A percentile compares a stretch with the other conserved stretches of the same genome.
These are phyloP conservation scores for Zaprionus kolodkinae DNA, from an alignment of 1,140 invertebrate genomes.

Conservation along the genomic window DNA sequence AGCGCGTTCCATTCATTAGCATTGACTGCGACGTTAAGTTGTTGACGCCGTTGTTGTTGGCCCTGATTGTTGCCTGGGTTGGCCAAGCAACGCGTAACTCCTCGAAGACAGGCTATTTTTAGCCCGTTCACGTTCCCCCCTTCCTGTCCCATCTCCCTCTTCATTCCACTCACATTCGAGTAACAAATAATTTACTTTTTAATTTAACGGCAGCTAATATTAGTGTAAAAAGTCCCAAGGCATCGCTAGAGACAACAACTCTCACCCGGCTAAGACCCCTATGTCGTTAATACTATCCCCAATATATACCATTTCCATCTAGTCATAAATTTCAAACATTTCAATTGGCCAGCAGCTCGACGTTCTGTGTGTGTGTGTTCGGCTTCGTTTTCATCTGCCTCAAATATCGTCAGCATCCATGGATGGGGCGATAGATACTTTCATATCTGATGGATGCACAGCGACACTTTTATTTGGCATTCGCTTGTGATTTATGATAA, in stretches of 20 bases:
- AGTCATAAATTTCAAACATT: constrained; percentile 68
- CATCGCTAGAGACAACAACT: background rate
- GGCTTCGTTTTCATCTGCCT: constrained; percentile 62
- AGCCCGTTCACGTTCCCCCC: constrained; percentile 30
- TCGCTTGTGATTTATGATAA: constrained; percentile 73
- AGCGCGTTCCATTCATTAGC: constrained; percentile 78
- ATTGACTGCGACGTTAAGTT: constrained; percentile 46
- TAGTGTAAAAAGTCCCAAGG: constrained; percentile 33
- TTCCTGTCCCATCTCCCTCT: constrained; percentile 19
- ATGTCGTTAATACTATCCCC: constrained; percentile 45
- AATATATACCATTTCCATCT: constrained; percentile 34
- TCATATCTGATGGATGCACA: constrained; percentile 57
- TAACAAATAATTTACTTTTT: constrained; percentile 55
- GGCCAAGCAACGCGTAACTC: constrained; percentile 36
- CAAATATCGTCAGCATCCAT: constrained; percentile 53
- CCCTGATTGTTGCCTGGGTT: constrained; percentile 22
- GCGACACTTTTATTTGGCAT: constrained; percentile 71
- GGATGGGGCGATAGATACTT: constrained; percentile 31
- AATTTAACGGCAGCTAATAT: constrained; percentile 56
- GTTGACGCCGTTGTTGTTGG: constrained; percentile 36
- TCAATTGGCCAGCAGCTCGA: constrained; percentile 63
- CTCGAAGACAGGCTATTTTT: constrained; percentile 46
- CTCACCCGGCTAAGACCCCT: constrained; percentile 3
- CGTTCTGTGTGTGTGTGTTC: constrained; percentile 19
- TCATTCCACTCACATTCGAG: background rate